Evolutionary conservation across 2,113 vertebrate genomes (phyloP).

Genomic region (Corydoras maculifer): DNA sequence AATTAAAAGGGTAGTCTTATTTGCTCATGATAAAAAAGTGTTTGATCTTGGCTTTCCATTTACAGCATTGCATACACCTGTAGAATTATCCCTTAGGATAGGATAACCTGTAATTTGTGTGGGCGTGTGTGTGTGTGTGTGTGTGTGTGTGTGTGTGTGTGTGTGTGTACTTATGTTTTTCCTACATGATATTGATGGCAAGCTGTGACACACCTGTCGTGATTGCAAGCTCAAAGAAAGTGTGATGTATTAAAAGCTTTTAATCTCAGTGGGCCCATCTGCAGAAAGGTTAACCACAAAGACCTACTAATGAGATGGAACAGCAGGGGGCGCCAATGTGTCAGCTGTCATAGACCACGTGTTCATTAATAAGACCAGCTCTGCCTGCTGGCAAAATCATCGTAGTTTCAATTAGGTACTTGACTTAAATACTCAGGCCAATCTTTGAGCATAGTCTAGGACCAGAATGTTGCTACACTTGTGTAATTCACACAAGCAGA

Average conservation of each 20-base stretch:
- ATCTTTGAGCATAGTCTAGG: too few species aligned
- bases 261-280: slow-evolving; percentile 38
- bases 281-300: slow-evolving; percentile 41
- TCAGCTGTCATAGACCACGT: slow-evolving; percentile 40
- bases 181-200: slow-evolving; percentile 40
- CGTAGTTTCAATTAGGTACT: too few species aligned
- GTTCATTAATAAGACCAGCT: slow-evolving; percentile 18
- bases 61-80: too few species aligned
- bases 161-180: neutral
- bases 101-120: too few species aligned
- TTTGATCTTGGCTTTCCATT: too few species aligned
- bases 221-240: slow-evolving; percentile 39
- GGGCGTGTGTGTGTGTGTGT: neutral
- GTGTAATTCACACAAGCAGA: neutral
- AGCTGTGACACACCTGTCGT: slow-evolving; percentile 43
- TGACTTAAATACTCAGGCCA: too few species aligned
- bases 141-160: slow-evolving; percentile 14
- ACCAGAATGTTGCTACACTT: too few species aligned
- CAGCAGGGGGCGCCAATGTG: slow-evolving; percentile 36
- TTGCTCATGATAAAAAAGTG: too few species aligned
- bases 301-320: slow-evolving; percentile 30
- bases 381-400: slow-evolving; percentile 8
- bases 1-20: too few species aligned
- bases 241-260: slow-evolving; percentile 35
- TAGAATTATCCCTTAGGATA: too few species aligned